Base-by-base conservation (phyloP, 2,113 vertebrate genomes). In the Verasper variegatus region DNA sequence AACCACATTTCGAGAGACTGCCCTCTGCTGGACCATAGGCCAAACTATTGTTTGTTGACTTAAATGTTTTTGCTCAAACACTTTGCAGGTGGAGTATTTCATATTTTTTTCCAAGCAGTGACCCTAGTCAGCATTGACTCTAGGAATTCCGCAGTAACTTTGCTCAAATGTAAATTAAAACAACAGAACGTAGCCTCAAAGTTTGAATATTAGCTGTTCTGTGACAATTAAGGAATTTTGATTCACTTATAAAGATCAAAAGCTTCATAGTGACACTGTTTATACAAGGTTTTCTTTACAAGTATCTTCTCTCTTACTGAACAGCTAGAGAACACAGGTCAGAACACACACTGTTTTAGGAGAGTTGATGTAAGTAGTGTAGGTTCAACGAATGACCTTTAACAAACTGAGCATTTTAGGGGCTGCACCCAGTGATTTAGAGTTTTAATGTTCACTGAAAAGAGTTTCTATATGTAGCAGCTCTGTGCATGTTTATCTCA, bases 381-480 rank as follows among this genome's bases (percentile, higher is more conserved):
- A 10, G 26, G 55, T 42, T 55, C 10, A 70, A 24, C 4, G 23
- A 60, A 42, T 4, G 78, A 74, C 58, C 58, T 11, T 13, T 45
- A 83, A 67, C 60, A 69, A 72, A 66, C 52, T 65, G 76, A 70
- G 18, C 7, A n/a, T 27, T 24, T 61, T 20, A 24, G 18, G 5
- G 42, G 35, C 40, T 12, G 40, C 40, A 42, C 24, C 15, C 1
- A 13, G 26, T 18, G 3, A 68, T 12, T 42, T 42, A 0, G 1
- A 20, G 14, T 65, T 35, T 64, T 45, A 35, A 5, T 51, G 18
- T 64, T 60, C 35, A 63, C 57, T 49, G 23, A 71, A 45, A 70
- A 45, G 1, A 56, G 35, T 26, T 69, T 63, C 2, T 76, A 17
- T 47, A 52, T 74, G 65, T 63, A 74, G 66, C 66, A 56, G 8